Evolutionary conservation across 2,113 vertebrate species (phyloP).

Genomic region (Ancistrus triradiatus): DNA sequence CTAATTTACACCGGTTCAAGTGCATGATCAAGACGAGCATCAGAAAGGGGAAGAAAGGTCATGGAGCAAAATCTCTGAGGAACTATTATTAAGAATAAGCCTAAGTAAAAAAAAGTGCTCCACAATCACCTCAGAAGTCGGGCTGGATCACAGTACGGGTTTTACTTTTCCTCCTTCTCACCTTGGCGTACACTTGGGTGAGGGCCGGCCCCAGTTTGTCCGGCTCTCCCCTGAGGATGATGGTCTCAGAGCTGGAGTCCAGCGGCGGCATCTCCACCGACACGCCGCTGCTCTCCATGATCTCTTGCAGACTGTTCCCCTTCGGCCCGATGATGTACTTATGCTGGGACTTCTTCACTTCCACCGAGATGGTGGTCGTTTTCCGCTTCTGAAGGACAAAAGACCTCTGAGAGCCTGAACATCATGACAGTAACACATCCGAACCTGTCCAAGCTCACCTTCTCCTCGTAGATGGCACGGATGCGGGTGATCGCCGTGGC

Average conservation of each 20-base stretch:
- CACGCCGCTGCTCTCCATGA: conserved; percentile 70
- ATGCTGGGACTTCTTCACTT: conserved; percentile 78
- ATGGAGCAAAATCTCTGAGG: too few relatives aligned
- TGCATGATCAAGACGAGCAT: too few relatives aligned
- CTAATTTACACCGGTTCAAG: too few relatives aligned
- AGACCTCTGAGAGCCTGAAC: background rate
- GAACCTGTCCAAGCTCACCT: conserved; percentile 54
- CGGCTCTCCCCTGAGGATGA: conserved; percentile 70
- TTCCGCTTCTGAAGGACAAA: conserved; percentile 68
- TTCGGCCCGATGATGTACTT: conserved; percentile 73
- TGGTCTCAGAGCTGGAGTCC: conserved; percentile 72
- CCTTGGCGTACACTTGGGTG: conserved; percentile 74
- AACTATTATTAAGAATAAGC: too few relatives aligned
- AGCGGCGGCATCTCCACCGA: conserved; percentile 70
- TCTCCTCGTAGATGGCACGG: conserved; percentile 70
- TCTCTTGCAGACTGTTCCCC: conserved; percentile 76
- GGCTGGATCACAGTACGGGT: too few relatives aligned
- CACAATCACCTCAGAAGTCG: too few relatives aligned
- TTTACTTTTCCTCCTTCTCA: too few relatives aligned
- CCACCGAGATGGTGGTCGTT: conserved; percentile 70
- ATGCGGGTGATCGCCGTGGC: conserved; percentile 63
- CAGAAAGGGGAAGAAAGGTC: too few relatives aligned
- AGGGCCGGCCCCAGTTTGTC: conserved; percentile 70
- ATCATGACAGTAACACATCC: background rate
- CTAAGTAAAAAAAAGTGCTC: too few relatives aligned